phyloP scores from a whole-genome alignment of 2,888 invertebrate species.

The Machimus atricapillus region DNA sequence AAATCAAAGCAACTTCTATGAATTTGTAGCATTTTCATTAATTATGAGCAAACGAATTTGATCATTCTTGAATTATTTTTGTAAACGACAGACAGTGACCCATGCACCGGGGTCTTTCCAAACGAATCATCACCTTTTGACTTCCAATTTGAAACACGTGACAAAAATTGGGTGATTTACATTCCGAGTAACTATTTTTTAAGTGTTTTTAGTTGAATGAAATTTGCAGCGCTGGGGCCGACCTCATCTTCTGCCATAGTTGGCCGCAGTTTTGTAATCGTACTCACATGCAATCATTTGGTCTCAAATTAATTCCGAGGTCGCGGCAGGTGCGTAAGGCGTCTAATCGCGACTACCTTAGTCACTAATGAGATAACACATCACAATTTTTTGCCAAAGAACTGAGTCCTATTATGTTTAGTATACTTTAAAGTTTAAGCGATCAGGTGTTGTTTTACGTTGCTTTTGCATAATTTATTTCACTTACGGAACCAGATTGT shows the following conservation, averaged over 20 bases:
- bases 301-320: not conserved
- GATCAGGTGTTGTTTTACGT: slow-evolving; percentile 3
- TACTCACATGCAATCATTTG: not conserved
- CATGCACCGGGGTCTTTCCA: not conserved
- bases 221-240: not conserved
- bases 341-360: not conserved
- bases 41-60: not conserved
- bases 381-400: slow-evolving; percentile 27
- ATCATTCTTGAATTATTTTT: not conserved
- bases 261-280: not conserved
- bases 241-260: not conserved
- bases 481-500: not conserved
- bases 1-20: slow-evolving; percentile 17
- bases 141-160: not conserved
- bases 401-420: slow-evolving; percentile 9
- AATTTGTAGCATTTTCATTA: not conserved
- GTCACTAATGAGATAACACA: slow-evolving; percentile 4
- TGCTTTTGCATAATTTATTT: not conserved
- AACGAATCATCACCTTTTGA: not conserved
- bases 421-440: slow-evolving; percentile 10
- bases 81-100: not conserved
- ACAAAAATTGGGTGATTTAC: not conserved
- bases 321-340: not conserved
- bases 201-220: not conserved
- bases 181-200: not conserved